These are phyloP conservation scores for Grantiella picta DNA, from an alignment of 2,113 vertebrate species.

Conservation along the genomic window DNA sequence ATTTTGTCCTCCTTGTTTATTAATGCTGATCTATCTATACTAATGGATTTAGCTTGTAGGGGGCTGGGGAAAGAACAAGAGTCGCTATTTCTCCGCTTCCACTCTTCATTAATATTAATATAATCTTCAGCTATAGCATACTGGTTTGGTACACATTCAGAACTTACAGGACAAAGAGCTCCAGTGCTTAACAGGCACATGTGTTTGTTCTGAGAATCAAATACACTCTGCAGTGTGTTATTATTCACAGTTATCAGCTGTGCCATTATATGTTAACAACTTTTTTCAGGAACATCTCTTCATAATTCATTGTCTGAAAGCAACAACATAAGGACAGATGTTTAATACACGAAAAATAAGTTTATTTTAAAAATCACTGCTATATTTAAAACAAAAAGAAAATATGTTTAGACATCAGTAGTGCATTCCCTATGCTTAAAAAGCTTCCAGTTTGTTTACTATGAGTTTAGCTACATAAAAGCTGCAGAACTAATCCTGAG, in stretches of 20 bases:
- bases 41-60: conserved; percentile 74
- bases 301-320: not conserved
- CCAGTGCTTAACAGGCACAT: not conserved
- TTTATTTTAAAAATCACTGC: not conserved
- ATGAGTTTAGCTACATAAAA: not conserved
- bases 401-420: not conserved
- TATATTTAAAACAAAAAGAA: not conserved
- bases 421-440: not conserved
- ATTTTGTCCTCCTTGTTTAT: conserved; percentile 68
- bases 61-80: conserved; percentile 56
- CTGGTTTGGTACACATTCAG: not conserved
- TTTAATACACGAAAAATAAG: not conserved
- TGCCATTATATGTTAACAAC: not conserved
- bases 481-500: not conserved
- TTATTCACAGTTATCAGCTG: not conserved
- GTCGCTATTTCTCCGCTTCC: conserved; percentile 66
- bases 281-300: not conserved
- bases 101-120: conserved; percentile 75
- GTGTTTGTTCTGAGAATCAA: not conserved
- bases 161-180: conserved; percentile 57
- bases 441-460: not conserved
- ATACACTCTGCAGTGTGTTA: not conserved
- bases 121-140: conserved; percentile 36
- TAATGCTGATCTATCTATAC: conserved; percentile 67
- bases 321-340: not conserved